A percentile compares a stretch with the other conserved stretches of the same genome.
Conservation (phyloP, 2,113 vertebrate species). For the Petroica traversi region DNA sequence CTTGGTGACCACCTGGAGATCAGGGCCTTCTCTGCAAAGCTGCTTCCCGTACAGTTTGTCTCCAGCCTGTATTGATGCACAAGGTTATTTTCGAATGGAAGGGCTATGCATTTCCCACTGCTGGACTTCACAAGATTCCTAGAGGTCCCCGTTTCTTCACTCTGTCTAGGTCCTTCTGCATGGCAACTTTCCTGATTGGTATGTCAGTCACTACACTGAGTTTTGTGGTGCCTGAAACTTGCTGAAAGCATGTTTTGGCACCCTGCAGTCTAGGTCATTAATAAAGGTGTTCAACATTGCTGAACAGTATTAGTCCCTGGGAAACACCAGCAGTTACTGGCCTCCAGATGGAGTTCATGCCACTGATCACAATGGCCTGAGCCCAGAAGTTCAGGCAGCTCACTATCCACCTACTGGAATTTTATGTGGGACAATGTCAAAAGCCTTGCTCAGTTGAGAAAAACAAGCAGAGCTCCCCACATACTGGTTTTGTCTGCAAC, state of each 20-base stretch:
- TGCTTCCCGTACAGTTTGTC: background rate
- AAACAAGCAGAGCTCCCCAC: background rate
- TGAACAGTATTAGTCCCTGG: background rate
- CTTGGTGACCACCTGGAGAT: background rate
- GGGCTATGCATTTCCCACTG: background rate
- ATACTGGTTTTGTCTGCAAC: background rate
- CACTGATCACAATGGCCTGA: background rate
- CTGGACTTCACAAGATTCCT: background rate
- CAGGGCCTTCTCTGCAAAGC: background rate
- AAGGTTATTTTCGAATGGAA: background rate
- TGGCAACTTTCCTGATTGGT: background rate
- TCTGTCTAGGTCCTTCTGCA: background rate
- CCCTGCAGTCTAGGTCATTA: background rate
- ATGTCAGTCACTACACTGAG: background rate
- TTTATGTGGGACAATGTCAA: background rate
- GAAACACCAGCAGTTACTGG: background rate
- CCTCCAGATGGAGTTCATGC: background rate
- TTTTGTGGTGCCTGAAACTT: background rate
- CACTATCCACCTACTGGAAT: background rate
- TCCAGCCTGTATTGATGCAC: background rate
- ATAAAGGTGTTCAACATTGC: background rate
- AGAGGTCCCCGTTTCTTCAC: background rate
- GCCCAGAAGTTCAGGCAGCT: background rate
- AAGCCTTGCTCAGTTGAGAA: background rate
- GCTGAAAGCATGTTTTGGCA: background rate